phyloP scores from a whole-genome alignment of 2,797 vertebrate genomes.

The Dicrostonyx torquatus region DNA sequence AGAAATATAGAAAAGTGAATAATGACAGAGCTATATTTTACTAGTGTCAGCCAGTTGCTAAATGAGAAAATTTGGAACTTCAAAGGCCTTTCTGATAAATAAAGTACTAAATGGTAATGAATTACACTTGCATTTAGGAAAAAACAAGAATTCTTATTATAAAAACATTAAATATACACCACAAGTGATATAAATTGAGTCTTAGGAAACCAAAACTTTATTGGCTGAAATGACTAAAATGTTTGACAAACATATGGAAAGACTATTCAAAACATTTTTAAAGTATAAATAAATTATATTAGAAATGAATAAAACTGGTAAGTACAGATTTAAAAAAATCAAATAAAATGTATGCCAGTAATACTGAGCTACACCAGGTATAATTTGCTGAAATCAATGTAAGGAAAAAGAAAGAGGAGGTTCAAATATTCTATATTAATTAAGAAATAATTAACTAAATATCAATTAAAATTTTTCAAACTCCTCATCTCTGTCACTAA shows the following conservation, averaged over 20 bases:
- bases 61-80: background rate
- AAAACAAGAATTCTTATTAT: background rate
- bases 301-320: background rate
- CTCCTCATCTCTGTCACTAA: background rate
- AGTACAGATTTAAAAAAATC: background rate
- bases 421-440: background rate
- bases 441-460: slow-evolving; percentile 1
- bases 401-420: background rate
- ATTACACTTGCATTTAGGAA: background rate
- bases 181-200: background rate
- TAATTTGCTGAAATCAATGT: background rate
- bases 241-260: background rate
- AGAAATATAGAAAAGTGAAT: background rate
- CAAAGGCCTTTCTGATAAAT: background rate
- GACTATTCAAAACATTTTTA: background rate
- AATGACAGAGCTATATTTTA: background rate
- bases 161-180: background rate
- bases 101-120: background rate
- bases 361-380: background rate
- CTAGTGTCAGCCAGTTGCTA: background rate
- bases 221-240: background rate
- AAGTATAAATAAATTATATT: background rate
- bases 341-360: background rate
- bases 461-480: background rate
- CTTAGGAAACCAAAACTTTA: background rate